Base-by-base conservation (phyloP, 2,888 invertebrate species). In the Agrochola lychnidis region DNA sequence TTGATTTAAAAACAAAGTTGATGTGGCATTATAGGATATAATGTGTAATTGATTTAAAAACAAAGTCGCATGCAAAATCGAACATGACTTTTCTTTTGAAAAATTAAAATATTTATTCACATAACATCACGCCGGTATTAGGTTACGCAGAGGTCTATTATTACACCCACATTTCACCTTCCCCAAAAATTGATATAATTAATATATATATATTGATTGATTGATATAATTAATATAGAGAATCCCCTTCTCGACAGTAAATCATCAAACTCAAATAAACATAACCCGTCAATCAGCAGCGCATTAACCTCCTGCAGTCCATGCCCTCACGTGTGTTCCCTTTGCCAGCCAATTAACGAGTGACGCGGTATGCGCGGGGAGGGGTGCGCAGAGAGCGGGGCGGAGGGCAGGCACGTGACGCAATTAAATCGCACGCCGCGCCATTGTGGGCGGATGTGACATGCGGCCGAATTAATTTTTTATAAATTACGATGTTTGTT, bases 351-450 rank as follows among this genome's bases (percentile, higher is more conserved):
- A 84, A 86, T 79, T 83, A 86, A 3, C 62, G 78, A 82, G 40
- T 81, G 81, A 70, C 68, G 70, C 42, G 22, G 66, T 30, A 40
- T 57, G 66, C 48, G 36, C 19, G 36, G 22, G 63, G 40, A 59
- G 77, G 64, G 64, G 36, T 42, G 57, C 73, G 22, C 53, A 19
- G 48, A n/a, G 30, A 22, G 62, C 9, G 40, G 63, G 53, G 36
- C 19, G 61, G 73, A n/a, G 59, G 88, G 83, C 73, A 85, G 66
- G 87, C 89, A 88, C 89, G 89, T 89, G 89, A 84, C 89, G 81
- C 87, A 89, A 89, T 89, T 86, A 89, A 79, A 79, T 76, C 63
- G 81, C 83, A 76, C 86, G 76, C 81, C 84, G 82, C 77, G 74
- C 83, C 80, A 86, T 84, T 81, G 84, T 86, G 36, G 71, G 77